These are phyloP conservation scores for Dichetophora obliterata DNA, from an alignment of 2,888 invertebrate species.

Conservation along the genomic window DNA sequence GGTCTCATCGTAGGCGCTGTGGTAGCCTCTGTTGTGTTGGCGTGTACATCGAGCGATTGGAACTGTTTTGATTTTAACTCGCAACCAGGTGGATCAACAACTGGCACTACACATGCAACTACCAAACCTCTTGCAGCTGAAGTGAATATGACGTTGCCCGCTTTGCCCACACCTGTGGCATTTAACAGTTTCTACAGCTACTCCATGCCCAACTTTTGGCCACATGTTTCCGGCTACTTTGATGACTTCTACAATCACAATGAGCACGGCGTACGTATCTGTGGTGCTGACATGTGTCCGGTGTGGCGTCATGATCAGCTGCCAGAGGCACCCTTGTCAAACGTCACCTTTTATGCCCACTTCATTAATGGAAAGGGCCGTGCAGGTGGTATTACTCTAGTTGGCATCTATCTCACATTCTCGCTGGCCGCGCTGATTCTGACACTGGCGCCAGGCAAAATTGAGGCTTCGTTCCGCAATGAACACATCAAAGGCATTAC, in stretches of 20 bases:
- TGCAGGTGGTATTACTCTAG: slow-evolving; percentile 60
- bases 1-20: slow-evolving; percentile 74
- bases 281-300: slow-evolving; percentile 74
- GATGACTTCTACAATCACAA: slow-evolving; percentile 72
- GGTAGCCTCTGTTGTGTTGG: slow-evolving; percentile 70
- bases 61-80: slow-evolving; percentile 55
- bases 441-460: slow-evolving; percentile 71
- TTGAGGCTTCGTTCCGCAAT: slow-evolving; percentile 64
- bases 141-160: not conserved
- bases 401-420: slow-evolving; percentile 68
- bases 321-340: slow-evolving; percentile 34
- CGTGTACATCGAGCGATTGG: slow-evolving; percentile 66
- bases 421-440: slow-evolving; percentile 70
- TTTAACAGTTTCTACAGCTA: slow-evolving; percentile 42
- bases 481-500: slow-evolving; percentile 71
- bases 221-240: slow-evolving; percentile 54
- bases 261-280: slow-evolving; percentile 73
- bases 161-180: slow-evolving; percentile 33
- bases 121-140: not conserved
- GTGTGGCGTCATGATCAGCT: slow-evolving; percentile 56
- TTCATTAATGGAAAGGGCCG: slow-evolving; percentile 62
- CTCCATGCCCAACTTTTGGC: slow-evolving; percentile 51
- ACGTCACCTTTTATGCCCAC: slow-evolving; percentile 56
- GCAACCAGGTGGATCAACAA: not conserved
- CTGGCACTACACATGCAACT: not conserved